Conservation (phyloP, 2,888 invertebrate species). For the Limenitis camilla region DNA sequence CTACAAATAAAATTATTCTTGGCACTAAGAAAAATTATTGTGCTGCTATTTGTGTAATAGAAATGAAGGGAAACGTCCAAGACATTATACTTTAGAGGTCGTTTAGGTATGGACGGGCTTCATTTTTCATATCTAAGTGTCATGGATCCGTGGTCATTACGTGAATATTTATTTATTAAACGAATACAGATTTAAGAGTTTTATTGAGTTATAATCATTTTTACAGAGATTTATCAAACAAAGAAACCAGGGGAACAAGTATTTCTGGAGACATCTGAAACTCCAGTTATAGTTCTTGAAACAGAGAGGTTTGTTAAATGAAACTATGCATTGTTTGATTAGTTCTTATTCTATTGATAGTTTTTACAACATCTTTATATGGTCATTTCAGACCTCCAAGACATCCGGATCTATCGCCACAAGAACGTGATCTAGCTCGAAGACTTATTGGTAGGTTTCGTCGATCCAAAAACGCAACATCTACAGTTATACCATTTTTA, state of each 20-base stretch:
- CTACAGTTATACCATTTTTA: slow-evolving; percentile 39
- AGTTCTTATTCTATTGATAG: no score
- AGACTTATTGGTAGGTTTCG: slow-evolving; percentile 56
- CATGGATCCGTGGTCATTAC: no score
- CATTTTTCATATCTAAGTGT: no score
- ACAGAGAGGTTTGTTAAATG: slow-evolving; percentile 51
- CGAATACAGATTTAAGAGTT: not conserved
- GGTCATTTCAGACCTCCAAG: slow-evolving; percentile 42
- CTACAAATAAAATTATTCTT: no score
- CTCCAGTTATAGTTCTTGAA: slow-evolving; percentile 52
- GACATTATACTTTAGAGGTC: no score
- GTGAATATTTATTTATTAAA: not conserved
- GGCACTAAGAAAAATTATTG: no score
- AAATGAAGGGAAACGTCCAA: no score
- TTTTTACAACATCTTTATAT: no score
- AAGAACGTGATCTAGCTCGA: slow-evolving; percentile 52
- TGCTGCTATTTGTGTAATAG: no score
- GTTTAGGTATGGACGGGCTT: no score
- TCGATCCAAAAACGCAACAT: slow-evolving; percentile 44
- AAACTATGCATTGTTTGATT: no score
- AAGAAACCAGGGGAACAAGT: slow-evolving; percentile 41
- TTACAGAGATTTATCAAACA: slow-evolving; percentile 51
- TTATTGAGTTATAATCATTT: not conserved
- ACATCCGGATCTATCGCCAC: slow-evolving; percentile 46
- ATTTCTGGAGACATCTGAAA: slow-evolving; percentile 43